A percentile compares a stretch with the other conserved stretches of the same genome.
Conservation (phyloP, 1,140 invertebrate genomes). For the Drosophila albomicans region DNA sequence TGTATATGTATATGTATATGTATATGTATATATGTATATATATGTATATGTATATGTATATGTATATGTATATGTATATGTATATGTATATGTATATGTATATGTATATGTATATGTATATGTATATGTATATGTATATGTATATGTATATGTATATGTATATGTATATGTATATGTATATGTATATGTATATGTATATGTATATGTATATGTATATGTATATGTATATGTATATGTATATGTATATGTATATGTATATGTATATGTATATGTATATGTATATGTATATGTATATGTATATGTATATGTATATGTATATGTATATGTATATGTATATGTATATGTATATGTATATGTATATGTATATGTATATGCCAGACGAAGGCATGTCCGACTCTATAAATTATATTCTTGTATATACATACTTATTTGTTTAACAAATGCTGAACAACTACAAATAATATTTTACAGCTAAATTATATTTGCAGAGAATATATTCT, state of each 20-base stretch:
- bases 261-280: no score
- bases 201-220: not conserved
- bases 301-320: no score
- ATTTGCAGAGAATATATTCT: conserved; percentile 17
- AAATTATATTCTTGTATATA: no score
- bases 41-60: conserved; percentile 2
- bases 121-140: not conserved
- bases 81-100: conserved; percentile 1
- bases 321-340: no score
- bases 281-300: no score
- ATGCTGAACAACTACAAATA: no score
- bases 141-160: not conserved
- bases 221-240: not conserved
- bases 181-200: not conserved
- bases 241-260: no score
- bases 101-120: not conserved
- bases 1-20: conserved; percentile 3
- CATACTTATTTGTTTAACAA: not conserved
- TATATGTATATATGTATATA: not conserved
- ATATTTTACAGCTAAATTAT: not conserved
- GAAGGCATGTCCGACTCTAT: no score
- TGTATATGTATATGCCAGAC: no score
- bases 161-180: not conserved
- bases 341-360: no score
- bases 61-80: conserved; percentile 9